Conservation (phyloP, 2,113 vertebrate species). For the Syngnathus scovelli region DNA sequence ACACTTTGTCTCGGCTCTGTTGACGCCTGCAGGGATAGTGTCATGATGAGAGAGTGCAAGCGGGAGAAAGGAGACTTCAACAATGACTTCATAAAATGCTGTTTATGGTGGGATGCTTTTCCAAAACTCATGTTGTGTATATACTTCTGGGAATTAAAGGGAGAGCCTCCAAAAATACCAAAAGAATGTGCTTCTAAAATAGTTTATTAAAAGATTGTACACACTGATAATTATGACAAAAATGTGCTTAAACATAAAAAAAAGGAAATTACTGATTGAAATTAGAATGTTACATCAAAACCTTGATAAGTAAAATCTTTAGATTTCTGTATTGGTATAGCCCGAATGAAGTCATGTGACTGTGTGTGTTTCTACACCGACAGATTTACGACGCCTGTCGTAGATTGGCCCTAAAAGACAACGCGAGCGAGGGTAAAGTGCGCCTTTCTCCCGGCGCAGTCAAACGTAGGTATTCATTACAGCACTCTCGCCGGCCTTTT, state of each 20-base stretch:
- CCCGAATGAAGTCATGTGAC: slow-evolving; percentile 31
- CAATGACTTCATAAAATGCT: slow-evolving; percentile 24
- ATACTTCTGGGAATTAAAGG: slow-evolving; percentile 8
- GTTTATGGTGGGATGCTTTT: slow-evolving; percentile 1
- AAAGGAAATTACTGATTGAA: too few relatives aligned
- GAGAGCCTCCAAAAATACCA: too few relatives aligned
- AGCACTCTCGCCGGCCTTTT: slow-evolving; percentile 51
- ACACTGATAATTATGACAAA: too few relatives aligned
- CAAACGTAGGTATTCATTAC: slow-evolving; percentile 47
- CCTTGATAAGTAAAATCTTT: background rate
- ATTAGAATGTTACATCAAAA: too few relatives aligned
- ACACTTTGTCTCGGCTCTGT: slow-evolving; percentile 47
- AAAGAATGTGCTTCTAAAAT: too few relatives aligned
- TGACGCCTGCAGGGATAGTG: slow-evolving; percentile 52
- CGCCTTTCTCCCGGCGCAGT: slow-evolving; percentile 13
- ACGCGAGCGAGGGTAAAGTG: background rate
- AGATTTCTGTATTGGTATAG: background rate
- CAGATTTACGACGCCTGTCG: slow-evolving; percentile 27
- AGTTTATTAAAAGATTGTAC: too few relatives aligned
- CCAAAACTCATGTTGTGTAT: background rate
- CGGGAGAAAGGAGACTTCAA: slow-evolving; percentile 8
- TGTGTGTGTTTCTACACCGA: slow-evolving; percentile 7
- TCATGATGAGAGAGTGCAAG: slow-evolving; percentile 48
- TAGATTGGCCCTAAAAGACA: slow-evolving; percentile 1
- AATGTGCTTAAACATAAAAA: too few relatives aligned